A percentile compares a stretch with the other conserved stretches of the same genome.
phyloP scores from a whole-genome alignment of 2,797 vertebrate species.

The Adelosebastes latens region DNA sequence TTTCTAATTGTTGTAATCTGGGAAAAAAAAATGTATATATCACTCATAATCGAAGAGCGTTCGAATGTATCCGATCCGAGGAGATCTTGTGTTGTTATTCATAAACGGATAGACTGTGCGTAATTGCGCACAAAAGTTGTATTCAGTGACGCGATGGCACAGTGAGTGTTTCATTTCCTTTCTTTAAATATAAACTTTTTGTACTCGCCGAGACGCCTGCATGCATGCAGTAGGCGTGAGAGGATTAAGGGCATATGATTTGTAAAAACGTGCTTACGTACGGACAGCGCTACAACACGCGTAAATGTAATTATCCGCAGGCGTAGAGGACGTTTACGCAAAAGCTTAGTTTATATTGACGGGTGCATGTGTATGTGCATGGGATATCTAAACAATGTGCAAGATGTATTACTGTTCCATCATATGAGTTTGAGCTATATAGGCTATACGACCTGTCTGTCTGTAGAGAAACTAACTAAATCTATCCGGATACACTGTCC shows the following conservation, averaged over 20 bases:
- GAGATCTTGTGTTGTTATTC: neutral
- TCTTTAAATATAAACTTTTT: constrained; percentile 43
- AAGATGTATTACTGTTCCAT: neutral
- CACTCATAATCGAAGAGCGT: neutral
- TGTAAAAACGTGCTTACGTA: constrained; percentile 78
- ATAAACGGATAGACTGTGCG: constrained; percentile 15
- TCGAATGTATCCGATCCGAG: neutral
- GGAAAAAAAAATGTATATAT: neutral
- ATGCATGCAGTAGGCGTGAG: constrained; percentile 48
- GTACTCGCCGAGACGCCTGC: constrained; percentile 1
- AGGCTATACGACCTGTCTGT: neutral
- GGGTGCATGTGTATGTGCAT: neutral
- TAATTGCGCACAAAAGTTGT: constrained; percentile 41
- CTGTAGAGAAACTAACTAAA: neutral
- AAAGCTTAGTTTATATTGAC: neutral
- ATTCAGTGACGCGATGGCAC: constrained; percentile 12
- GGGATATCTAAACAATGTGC: neutral
- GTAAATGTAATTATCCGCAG: constrained; percentile 59
- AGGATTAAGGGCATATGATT: constrained; percentile 64
- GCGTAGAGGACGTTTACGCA: constrained; percentile 47
- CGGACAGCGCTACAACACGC: constrained; percentile 40
- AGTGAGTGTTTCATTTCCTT: constrained; percentile 41
- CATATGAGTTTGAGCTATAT: neutral
- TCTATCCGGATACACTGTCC: neutral
- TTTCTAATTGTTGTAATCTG: neutral